Evolutionary conservation across 2,113 vertebrate species (phyloP), one percentile per base, ranked within the genome.

Genomic region (Fregata magnificens): DNA sequence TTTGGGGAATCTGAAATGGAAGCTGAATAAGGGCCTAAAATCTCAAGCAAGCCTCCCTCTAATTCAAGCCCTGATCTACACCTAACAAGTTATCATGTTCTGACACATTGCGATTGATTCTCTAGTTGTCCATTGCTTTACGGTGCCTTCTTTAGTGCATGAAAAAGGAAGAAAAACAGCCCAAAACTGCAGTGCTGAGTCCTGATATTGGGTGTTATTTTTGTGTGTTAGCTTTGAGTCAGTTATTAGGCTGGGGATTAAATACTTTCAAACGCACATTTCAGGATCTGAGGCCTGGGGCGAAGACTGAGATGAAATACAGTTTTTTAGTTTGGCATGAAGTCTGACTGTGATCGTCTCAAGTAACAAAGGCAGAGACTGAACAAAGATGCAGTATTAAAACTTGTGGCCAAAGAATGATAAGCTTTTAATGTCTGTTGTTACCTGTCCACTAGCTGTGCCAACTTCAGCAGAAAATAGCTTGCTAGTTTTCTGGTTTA

Each of bases 251-350:
- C 76, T 93, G 56, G 85, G 84, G 85, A 91, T 91, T 94, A 96
- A 97, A 90, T 80, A 82, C 84, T 95, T 96, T 71, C 74, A 82
- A 88, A 86, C 8, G 16, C 83, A 72, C 42, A 8, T 88, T 94
- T 85, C 74, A 85, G 82, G 91, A 95, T 93, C 82, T 85, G 94
- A 91, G 84, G 91, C 95, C 94, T 92, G 78, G 21, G 89, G 96
- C 94, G 95, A 97, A 90, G 89, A 40, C 62, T 87, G 69, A 95
- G 93, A 95, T 95, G 85, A 97, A 96, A 97, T 94, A 94, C 21
- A 42, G 18, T 59, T 59, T n/a, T 92, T 96, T 92, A 91, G 89
- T 81, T 87, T 88, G 70, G 62, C 55, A 20, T 82, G 36, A 92
- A 82, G 66, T 95, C 90, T 90, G 83, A 10, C 91, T 90, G 53